Conservation (phyloP, 2,797 vertebrate species). For the Australoheros facetus region DNA sequence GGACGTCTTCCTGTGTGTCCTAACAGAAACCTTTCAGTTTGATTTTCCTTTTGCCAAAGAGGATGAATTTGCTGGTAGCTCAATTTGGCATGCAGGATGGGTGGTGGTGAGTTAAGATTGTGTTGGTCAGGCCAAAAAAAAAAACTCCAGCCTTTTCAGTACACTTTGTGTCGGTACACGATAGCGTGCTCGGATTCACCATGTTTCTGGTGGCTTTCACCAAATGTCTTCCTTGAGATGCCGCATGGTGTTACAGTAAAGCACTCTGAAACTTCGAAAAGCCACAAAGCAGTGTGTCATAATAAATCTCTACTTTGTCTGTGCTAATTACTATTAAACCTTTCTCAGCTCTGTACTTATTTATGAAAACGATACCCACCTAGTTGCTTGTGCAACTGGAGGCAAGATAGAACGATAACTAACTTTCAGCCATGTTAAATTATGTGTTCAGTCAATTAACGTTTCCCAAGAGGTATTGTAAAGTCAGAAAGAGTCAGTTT, state of each 20-base stretch:
- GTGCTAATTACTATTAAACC: not conserved
- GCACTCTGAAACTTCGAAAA: not conserved
- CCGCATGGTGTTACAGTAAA: no score
- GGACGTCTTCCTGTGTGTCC: not conserved
- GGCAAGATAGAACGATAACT: not conserved
- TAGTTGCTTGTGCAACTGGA: not conserved
- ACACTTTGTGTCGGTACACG: no score
- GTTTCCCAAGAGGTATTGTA: not conserved
- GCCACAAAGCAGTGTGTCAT: not conserved
- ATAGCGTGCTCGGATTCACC: not conserved
- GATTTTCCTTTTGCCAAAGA: not conserved
- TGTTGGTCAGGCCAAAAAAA: no score
- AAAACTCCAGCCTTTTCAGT: no score
- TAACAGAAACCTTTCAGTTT: not conserved
- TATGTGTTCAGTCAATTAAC: slow-evolving; percentile 6
- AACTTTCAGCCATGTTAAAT: slow-evolving; percentile 14
- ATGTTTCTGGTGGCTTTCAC: not conserved
- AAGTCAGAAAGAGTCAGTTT: slow-evolving; percentile 1
- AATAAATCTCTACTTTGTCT: not conserved
- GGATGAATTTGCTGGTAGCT: not conserved
- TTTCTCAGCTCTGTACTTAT: not conserved
- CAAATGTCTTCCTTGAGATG: not conserved
- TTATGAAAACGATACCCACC: not conserved
- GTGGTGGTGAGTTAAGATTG: no score
- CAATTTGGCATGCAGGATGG: not conserved